phyloP scores from a whole-genome alignment of 2,797 vertebrate genomes.

The Sebastes itinus region DNA sequence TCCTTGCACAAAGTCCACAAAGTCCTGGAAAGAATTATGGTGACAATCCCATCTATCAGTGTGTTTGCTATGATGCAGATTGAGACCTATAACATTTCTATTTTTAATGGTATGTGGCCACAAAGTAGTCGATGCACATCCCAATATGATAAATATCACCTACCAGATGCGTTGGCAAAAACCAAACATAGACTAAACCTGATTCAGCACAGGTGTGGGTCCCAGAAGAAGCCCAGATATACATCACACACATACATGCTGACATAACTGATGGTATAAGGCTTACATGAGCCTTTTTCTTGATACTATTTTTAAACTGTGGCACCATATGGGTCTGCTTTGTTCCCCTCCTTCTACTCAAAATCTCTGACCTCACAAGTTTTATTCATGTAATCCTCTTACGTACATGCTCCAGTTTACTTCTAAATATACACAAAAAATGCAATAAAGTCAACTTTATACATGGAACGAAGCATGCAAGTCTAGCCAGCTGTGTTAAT shows the following conservation, averaged over 20 bases:
- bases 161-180: not conserved
- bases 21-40: not conserved
- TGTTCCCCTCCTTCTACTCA: not conserved
- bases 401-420: not conserved
- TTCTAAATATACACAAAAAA: not conserved
- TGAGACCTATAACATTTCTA: not conserved
- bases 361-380: not conserved
- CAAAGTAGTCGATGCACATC: not conserved
- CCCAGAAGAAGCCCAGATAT: not conserved
- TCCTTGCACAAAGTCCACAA: not conserved
- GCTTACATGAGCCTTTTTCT: not conserved
- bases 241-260: not conserved
- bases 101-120: not conserved
- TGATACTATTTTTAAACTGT: not conserved
- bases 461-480: not conserved
- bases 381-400: not conserved
- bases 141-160: not conserved
- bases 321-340: not conserved
- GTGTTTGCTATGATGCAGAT: not conserved
- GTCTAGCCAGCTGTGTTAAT: not conserved
- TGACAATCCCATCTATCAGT: not conserved
- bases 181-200: not conserved
- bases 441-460: not conserved
- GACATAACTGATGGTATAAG: not conserved
- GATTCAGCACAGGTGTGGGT: slow-evolving; percentile 4